Percentiles rank a stretch among this genome's conserved stretches.
Evolutionary conservation across 2,888 invertebrate genomes (phyloP).

Genomic region (Cryptophagus acutangulus): DNA sequence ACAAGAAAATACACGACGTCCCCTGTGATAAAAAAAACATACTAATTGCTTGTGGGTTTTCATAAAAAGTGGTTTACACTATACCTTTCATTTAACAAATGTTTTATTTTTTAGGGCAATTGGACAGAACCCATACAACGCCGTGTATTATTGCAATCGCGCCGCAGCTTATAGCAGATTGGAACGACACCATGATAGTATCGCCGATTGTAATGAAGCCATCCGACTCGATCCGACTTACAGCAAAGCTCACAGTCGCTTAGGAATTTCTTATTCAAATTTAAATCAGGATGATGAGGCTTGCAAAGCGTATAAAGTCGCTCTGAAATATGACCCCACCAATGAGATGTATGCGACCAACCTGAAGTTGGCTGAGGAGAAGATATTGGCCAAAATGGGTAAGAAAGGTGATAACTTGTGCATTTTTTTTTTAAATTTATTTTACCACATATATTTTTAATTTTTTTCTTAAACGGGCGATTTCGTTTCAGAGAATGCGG

Average conservation of each 20-base stretch:
- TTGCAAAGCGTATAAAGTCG: constrained; percentile 78
- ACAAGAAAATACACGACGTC: too few relatives aligned
- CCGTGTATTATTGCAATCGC: constrained; percentile 95
- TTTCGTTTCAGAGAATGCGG: constrained; percentile 28
- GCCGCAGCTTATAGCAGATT: constrained; percentile 93
- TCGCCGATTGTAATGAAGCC: constrained; percentile 87
- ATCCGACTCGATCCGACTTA: constrained; percentile 85
- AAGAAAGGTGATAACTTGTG: constrained; percentile 2
- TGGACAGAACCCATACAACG: constrained; percentile 77
- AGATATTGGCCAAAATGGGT: constrained; percentile 29
- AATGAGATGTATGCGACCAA: constrained; percentile 89
- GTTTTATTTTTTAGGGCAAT: constrained; percentile 72
- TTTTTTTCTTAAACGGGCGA: constrained; percentile 2
- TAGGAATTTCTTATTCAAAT: constrained; percentile 83
- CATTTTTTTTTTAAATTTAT: constrained; percentile 5
- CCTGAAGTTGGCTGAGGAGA: constrained; percentile 75
- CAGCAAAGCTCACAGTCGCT: constrained; percentile 90
- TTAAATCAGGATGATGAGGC: constrained; percentile 80
- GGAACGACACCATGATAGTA: constrained; percentile 75
- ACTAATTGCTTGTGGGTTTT: too few relatives aligned
- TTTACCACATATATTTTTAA: constrained; percentile 5
- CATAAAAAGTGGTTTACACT: too few relatives aligned
- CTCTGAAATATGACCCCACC: constrained; percentile 84
- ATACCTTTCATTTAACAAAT: constrained; percentile 5
- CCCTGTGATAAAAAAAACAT: too few relatives aligned